Percentiles rank a stretch among this genome's conserved stretches.
Evolutionary conservation across 1,140 invertebrate genomes (phyloP).

Genomic region (Drosophila pachea): DNA sequence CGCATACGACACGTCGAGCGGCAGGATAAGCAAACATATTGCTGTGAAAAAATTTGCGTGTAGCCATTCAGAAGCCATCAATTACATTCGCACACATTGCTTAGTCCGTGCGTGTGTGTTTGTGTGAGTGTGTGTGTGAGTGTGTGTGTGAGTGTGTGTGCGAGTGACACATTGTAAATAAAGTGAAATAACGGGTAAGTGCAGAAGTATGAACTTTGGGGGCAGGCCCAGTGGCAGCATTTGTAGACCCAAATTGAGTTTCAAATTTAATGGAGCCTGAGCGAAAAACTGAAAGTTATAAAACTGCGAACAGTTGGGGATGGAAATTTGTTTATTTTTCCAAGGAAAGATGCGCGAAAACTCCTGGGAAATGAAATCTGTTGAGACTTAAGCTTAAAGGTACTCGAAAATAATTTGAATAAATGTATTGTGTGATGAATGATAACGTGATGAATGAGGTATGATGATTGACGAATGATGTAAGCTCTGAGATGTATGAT

Average conservation of each 20-base stretch:
- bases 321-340: no score
- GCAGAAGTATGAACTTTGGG: neutral
- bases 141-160: neutral
- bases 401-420: no score
- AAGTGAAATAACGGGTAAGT: constrained; percentile 28
- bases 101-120: neutral
- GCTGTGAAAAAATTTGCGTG: constrained; percentile 53
- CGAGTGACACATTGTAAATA: constrained; percentile 6
- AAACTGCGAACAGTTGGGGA: neutral
- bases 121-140: constrained; percentile 1
- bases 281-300: neutral
- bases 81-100: constrained; percentile 42
- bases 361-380: no score
- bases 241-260: constrained; percentile 2
- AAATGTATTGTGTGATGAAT: no score
- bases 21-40: constrained; percentile 66
- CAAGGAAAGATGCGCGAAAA: no score
- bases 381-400: no score
- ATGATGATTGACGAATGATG: no score
- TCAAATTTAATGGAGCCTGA: neutral
- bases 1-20: constrained; percentile 68
- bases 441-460: no score
- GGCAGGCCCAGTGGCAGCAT: neutral
- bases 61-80: constrained; percentile 41
- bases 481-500: no score